Evolutionary conservation across 2,113 vertebrate species (phyloP), one percentile per base, ranked within the genome.

Genomic region (Parotia lawesii): DNA sequence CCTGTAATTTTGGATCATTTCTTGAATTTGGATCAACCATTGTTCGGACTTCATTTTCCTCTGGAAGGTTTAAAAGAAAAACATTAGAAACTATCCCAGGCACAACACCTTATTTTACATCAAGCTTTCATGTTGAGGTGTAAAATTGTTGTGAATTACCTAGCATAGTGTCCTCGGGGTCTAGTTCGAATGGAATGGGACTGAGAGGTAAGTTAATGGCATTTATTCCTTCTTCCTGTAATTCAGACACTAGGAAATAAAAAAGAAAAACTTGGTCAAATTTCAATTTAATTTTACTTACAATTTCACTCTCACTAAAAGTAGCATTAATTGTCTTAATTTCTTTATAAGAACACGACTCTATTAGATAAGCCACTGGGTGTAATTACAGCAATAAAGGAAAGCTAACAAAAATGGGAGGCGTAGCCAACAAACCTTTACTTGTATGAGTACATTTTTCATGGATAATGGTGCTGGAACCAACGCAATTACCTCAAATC

Each of bases 191-290:
- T 87, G 99, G 98, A 79, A 99, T 98, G 10, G 99, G 99, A 94
- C 98, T 99, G 93, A 99, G 98, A 53, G 99, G 99, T 93, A 99
- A 98, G 97, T 99, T 99, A 97, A 99, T 99, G 97, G 99, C 99
- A 38, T 99, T 99, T 88, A 99, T 99, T 82, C 99, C 99, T 96
- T 99, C 99, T 94, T 99, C 99, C 97, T 99, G 99, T 94, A 99
- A 98, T 97, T 99, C 99, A 7, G 99, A 99, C 62, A 99, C 99
- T 99, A 74, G 31, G 56, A 67, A 95, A 93, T 78, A 77, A 97
- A 95, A 76, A 86, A 81, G 40, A 89, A 96, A 61, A 94, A 16
- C 62, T 65, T 50, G n/a, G 90, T 97, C 83, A 97, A 64, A 70
- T 73, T 57, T 87, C 65, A 91, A 70, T 72, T 56, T 53, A 35